These are phyloP conservation scores for Apteryx owenii DNA, from an alignment of 2,113 vertebrate genomes.

Conservation along the genomic window DNA sequence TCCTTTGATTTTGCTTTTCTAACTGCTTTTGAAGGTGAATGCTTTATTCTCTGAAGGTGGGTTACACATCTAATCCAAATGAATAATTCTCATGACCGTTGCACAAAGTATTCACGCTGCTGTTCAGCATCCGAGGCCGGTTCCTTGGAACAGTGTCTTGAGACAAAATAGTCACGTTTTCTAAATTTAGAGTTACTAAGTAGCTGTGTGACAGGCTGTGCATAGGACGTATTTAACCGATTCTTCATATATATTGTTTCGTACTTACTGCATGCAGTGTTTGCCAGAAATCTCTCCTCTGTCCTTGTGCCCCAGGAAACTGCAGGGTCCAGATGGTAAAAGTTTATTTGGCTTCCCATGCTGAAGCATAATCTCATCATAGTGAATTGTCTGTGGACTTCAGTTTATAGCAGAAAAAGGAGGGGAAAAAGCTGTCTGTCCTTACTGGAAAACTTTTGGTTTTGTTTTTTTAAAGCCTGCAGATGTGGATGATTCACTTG, in stretches of 20 bases:
- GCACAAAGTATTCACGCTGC: not conserved
- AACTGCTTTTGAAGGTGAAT: not conserved
- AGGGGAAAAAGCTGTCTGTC: not conserved
- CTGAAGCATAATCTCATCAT: not conserved
- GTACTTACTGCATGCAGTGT: fast-evolving
- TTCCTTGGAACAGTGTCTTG: not conserved
- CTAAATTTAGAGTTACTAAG: not conserved
- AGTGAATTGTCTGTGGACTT: not conserved
- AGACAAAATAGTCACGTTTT: not conserved
- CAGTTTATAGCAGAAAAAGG: not conserved
- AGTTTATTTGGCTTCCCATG: not conserved
- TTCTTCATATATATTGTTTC: not conserved
- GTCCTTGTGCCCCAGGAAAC: not conserved
- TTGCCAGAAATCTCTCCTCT: not conserved
- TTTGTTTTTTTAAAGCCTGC: not conserved
- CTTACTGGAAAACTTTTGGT: not conserved
- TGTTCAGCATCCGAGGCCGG: not conserved
- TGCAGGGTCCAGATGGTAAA: not conserved
- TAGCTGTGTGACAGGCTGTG: not conserved
- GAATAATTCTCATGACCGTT: not conserved
- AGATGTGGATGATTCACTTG: constrained; percentile 9
- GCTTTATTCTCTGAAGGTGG: not conserved
- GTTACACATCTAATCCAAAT: not conserved
- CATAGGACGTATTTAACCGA: not conserved
- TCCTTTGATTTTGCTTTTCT: not conserved